Evolutionary conservation across 2,113 vertebrate species (phyloP), one percentile per base, ranked within the genome.

Genomic region (Lampris megalopsis): DNA sequence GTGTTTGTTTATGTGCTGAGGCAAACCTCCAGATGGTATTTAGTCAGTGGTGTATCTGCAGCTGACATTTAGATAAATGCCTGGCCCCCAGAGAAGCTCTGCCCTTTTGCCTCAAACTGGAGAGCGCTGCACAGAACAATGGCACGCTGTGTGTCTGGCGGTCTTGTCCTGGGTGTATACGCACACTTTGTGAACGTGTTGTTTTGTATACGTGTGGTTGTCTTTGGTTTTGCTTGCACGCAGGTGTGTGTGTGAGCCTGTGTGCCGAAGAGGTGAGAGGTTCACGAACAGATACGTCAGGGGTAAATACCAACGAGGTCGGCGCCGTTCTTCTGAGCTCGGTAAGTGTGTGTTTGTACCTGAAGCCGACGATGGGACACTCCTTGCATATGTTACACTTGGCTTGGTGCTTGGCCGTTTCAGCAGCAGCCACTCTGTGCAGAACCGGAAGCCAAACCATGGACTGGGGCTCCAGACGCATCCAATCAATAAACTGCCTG

Each of bases 321-420:
- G 24, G 24, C 24, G 24, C 24, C 24, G 24, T 24, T 24, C 24
- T 24, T 24, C 24, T 24, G 24, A 24, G 24, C 24, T 24, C 24
- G 24, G 9, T 5, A 50, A 52, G 11, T 37, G 62, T 58, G 62
- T 38, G 9, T 66, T 36, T 40, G 59, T 88, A 99, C 97, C 97
- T 97, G 90, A 99, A 99, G 58, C 98, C 98, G 6, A 99, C 97
- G 41, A 99, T 99, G 0, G 98, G 98, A 90, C 96, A 99, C 77
- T 99, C 98, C 84, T 99, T 99, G 88, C 97, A 99, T 94, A 99
- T 99, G 93, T 98, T 99, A 86, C 98, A 99, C 79, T 99, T 99
- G 81, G 98, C 98, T 86, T 99, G 98, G 91, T 99, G 98, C 68
- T 99, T 99, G 5, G 97, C 97, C 0, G 97, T 99, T 91, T 99